phyloP scores from a whole-genome alignment of 2,113 vertebrate species.

The Poeciliopsis prolifica region DNA sequence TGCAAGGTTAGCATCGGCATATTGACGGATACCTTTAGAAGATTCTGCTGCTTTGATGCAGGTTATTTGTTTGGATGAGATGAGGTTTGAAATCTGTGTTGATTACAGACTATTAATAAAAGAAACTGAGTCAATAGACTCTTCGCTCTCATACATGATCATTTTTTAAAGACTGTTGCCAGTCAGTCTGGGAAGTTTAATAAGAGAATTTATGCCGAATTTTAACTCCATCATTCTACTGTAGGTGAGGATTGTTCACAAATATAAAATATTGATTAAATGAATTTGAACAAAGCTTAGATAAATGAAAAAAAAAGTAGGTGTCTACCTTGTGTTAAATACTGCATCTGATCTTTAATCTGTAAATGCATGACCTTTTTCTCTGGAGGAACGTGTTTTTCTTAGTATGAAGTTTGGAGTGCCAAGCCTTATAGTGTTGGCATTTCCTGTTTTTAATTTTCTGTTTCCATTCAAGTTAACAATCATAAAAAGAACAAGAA shows the following conservation, averaged over 20 bases:
- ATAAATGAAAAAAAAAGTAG: no score
- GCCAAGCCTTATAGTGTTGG: background rate
- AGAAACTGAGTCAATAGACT: slow-evolving; percentile 1
- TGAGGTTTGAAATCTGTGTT: slow-evolving; percentile 19
- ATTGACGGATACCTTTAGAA: slow-evolving; percentile 27
- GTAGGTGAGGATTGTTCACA: background rate
- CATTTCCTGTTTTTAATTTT: background rate
- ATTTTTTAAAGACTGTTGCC: background rate
- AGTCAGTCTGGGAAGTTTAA: no score
- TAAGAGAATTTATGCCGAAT: no score
- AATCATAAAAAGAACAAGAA: background rate
- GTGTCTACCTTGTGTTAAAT: no score
- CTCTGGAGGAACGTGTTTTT: no score
- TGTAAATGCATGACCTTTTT: no score
- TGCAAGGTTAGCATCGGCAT: slow-evolving; percentile 22
- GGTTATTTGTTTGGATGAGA: slow-evolving; percentile 20
- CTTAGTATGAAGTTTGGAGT: background rate
- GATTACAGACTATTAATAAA: slow-evolving; percentile 20
- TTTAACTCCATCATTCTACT: background rate
- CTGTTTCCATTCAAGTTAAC: no score
- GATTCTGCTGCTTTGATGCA: slow-evolving; percentile 18
- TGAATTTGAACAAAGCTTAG: background rate
- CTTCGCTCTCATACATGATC: background rate
- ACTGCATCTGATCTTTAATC: no score
- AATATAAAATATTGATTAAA: background rate